A percentile compares a stretch with the other conserved stretches of the same genome.
Evolutionary conservation across 2,797 vertebrate species (phyloP).

Genomic region (Scyliorhinus canicula): DNA sequence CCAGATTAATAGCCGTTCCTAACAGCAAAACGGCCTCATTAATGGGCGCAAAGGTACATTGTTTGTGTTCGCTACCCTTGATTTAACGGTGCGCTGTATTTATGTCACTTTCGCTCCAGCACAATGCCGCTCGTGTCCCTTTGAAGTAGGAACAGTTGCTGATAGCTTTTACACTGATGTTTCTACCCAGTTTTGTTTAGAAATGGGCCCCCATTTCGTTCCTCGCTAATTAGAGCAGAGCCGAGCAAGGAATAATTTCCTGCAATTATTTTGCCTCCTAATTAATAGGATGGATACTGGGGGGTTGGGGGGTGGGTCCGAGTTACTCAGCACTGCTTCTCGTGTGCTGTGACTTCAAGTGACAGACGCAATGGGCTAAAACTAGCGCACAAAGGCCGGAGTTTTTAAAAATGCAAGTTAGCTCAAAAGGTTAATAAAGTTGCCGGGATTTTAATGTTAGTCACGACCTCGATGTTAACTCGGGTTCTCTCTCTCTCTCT

Average conservation of each 20-base stretch:
- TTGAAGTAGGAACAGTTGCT: neutral
- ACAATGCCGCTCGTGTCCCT: conserved; percentile 59
- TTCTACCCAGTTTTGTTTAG: neutral
- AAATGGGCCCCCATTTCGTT: neutral
- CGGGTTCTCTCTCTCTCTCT: neutral
- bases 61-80: conserved; percentile 72
- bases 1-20: conserved; percentile 70
- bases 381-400: neutral
- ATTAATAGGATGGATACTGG: conserved; percentile 5
- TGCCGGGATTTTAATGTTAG: neutral
- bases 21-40: conserved; percentile 78
- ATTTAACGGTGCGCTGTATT: conserved; percentile 66
- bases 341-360: neutral
- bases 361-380: neutral
- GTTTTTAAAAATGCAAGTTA: neutral
- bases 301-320: too few species aligned
- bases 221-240: conserved; percentile 19
- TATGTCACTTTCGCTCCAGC: conserved; percentile 57
- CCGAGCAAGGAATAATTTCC: conserved; percentile 20
- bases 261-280: neutral
- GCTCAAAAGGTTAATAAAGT: neutral
- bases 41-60: conserved; percentile 68
- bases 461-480: too few species aligned
- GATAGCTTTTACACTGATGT: conserved; percentile 13
- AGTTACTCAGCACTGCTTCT: neutral